Base-by-base conservation (phyloP, 2,888 invertebrate genomes). In the Torymus texanus region DNA sequence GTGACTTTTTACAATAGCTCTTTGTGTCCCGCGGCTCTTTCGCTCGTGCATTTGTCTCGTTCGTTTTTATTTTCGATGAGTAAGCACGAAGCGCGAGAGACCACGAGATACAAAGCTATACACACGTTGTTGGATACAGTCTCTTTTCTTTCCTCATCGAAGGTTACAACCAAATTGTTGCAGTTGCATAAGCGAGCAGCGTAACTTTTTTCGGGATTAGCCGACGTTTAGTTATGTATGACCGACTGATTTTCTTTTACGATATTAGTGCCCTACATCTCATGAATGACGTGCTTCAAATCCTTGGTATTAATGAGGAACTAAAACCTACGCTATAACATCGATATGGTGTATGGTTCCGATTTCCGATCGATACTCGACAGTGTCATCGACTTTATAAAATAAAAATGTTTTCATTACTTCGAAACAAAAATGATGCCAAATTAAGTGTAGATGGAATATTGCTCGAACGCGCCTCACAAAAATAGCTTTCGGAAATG, bases 1-100 rank as follows among this genome's bases (percentile, higher is more conserved):
- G 70, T 70, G 70, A 63, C 76, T 70, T 75, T 65, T 68, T 76
- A 70, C 76, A 70, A 76, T 76, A 41, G 62, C 53, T 66, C 76
- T 70, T 76, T 68, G 55, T 76, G 61, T 12, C 53, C 63, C 70
- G 61, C 55, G 51, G 41, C 58, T 56, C 61, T 55, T n/a, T 41
- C 41, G 41, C 41, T 41, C 41, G 1, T 41, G 41, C 41, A 41
- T 76, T 62, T 29, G 24, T 56, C 68, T 76, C 41, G 16, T 74
- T 65, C 56, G 29, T 63, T 70, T 63, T 56, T 55, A 61, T 63
- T 70, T 76, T 63, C 24, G 51, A 63, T 70, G 76, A 76, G 70
- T 76, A 70, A 76, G 70, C 76, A 70, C 29, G 18, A 75, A 65
- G 55, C 51, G 24, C 16, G 56, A 50, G 41, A 71, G 51, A 68